phyloP scores from a whole-genome alignment of 2,797 vertebrate genomes.

The Gymnopithys bicolor region DNA sequence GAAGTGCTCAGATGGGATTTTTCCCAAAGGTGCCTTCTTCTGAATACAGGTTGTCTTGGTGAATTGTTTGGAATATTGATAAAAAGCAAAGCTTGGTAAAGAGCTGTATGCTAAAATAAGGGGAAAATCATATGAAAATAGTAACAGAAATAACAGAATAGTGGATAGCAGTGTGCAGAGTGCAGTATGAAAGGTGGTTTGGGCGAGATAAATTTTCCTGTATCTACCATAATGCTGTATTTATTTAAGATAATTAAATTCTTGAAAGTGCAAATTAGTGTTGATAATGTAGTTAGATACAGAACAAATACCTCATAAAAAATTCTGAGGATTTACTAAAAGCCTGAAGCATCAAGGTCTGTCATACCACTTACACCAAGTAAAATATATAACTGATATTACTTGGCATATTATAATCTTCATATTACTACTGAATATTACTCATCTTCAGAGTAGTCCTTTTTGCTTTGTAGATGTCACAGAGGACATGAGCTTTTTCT shows the following conservation, averaged over 20 bases:
- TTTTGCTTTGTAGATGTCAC: not conserved
- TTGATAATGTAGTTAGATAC: not conserved
- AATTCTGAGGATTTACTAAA: not conserved
- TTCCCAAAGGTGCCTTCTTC: not conserved
- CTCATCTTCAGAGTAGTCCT: not conserved
- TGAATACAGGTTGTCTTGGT: not conserved
- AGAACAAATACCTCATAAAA: not conserved
- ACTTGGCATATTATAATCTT: not conserved
- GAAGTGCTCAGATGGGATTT: not conserved
- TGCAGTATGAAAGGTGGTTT: not conserved
- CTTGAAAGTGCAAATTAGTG: not conserved
- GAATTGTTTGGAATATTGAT: not conserved
- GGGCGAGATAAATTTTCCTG: not conserved
- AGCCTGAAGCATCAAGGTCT: not conserved
- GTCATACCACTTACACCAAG: not conserved
- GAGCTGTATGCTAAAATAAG: not conserved
- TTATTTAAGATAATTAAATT: not conserved
- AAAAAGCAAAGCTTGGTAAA: not conserved
- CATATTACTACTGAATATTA: not conserved
- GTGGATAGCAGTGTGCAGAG: not conserved
- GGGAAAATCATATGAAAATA: not conserved
- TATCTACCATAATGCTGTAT: not conserved
- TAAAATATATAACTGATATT: not conserved
- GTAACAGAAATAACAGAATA: not conserved
- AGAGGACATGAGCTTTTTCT: not conserved